Conservation (phyloP, 2,888 invertebrate species). For the Tanypteryx hageni region DNA sequence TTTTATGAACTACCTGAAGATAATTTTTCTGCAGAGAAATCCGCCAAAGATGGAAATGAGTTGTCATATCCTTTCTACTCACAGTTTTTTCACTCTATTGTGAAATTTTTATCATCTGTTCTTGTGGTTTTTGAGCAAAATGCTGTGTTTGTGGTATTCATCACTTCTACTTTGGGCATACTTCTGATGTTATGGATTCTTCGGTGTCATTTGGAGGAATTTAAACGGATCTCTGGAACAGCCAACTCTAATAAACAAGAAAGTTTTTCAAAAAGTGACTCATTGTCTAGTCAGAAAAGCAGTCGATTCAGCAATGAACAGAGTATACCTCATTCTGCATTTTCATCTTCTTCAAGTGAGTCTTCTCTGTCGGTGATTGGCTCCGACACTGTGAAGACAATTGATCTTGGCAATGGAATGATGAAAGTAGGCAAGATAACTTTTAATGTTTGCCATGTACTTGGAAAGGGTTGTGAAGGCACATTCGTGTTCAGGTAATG, state of each 20-base stretch:
- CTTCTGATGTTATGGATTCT: neutral
- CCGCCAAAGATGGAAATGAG: neutral
- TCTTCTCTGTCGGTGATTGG: constrained; percentile 67
- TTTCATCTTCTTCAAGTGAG: neutral
- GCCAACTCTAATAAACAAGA: neutral
- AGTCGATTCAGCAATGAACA: constrained; percentile 2
- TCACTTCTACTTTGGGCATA: neutral
- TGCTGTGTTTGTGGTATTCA: neutral
- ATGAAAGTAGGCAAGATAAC: constrained; percentile 91
- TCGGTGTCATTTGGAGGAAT: constrained; percentile 10
- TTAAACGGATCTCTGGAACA: constrained; percentile 33
- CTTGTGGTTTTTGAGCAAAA: neutral
- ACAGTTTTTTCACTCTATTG: constrained; percentile 10
- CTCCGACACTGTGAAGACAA: constrained; percentile 78
- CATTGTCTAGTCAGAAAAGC: neutral
- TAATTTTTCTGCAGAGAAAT: neutral
- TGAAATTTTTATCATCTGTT: neutral
- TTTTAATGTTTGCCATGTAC: constrained; percentile 88
- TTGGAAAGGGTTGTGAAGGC: constrained; percentile 98
- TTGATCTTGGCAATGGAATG: constrained; percentile 82
- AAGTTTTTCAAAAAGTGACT: constrained; percentile 15
- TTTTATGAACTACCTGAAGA: neutral
- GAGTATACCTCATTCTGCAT: neutral
- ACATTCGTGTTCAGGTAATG: constrained; percentile 95
- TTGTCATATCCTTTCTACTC: neutral